Percentiles rank a stretch among this genome's conserved stretches.
phyloP scores from a whole-genome alignment of 2,888 invertebrate genomes.

The Melanophora roralis region DNA sequence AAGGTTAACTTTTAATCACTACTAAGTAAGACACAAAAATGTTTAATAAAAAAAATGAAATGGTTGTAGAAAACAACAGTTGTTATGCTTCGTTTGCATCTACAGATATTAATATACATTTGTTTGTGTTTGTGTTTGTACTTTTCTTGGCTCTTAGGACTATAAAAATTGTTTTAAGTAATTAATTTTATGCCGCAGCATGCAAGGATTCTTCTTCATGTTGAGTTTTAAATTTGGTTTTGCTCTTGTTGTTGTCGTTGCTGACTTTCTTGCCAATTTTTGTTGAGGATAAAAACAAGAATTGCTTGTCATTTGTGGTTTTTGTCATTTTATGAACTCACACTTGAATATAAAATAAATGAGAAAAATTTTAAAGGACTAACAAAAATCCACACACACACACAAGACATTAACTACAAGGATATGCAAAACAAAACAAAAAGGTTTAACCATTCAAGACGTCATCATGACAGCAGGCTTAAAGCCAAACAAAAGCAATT shows the following conservation, averaged over 20 bases:
- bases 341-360: constrained; percentile 54
- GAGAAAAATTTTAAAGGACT: neutral
- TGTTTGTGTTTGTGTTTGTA: neutral
- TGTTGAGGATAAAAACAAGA: constrained; percentile 31
- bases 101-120: neutral
- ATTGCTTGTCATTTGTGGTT: constrained; percentile 46
- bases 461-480: constrained; percentile 9
- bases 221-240: constrained; percentile 1
- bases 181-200: constrained; percentile 61
- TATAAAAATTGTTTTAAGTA: constrained; percentile 57
- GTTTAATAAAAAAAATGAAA: constrained; percentile 6
- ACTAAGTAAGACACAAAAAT: neutral
- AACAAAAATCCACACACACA: neutral
- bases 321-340: constrained; percentile 52
- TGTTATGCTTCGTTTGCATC: neutral
- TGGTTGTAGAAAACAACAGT: constrained; percentile 15
- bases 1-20: constrained; percentile 10
- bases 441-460: neutral
- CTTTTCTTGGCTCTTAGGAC: constrained; percentile 40
- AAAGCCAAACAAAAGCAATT: constrained; percentile 16
- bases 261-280: constrained; percentile 53
- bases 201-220: constrained; percentile 40
- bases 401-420: constrained; percentile 3
- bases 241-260: constrained; percentile 12
- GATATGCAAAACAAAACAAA: constrained; percentile 17